Conservation (phyloP, 30 jellyfish, hydroid and myxozoan species). For the Chironex yamaguchii region DNA sequence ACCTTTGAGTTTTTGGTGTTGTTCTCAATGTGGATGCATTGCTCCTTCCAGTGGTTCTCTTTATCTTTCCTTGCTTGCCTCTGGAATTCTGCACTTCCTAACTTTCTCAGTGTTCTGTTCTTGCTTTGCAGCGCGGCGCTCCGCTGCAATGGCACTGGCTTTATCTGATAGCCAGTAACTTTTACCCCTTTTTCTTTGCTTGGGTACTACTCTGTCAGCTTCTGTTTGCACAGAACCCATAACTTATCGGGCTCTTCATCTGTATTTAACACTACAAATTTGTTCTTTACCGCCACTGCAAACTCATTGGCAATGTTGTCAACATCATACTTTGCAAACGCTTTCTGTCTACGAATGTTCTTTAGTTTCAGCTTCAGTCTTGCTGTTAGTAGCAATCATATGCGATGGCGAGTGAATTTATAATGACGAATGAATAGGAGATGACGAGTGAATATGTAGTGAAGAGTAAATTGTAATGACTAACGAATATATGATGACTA, state of each 20-base stretch:
- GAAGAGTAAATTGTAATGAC: too few species aligned
- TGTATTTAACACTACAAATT: conserved; percentile 15
- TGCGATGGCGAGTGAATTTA: too few species aligned
- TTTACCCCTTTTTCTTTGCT: conserved; percentile 4
- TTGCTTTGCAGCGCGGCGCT: conserved; percentile 17
- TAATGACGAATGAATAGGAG: too few species aligned
- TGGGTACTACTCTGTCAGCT: conserved; percentile 19
- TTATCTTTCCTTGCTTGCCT: conserved; percentile 8
- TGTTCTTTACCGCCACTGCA: conserved; percentile 24
- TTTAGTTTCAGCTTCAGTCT: conserved; percentile 5
- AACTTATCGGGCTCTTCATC: conserved; percentile 21
- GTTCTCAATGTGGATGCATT: conserved; percentile 3
- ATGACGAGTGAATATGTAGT: too few species aligned
- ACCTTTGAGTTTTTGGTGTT: background rate
- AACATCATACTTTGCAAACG: conserved; percentile 20
- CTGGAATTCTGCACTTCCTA: background rate
- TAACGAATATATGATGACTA: too few species aligned
- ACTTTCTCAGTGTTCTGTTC: background rate
- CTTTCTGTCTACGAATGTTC: conserved; percentile 5
- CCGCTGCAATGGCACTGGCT: conserved; percentile 12
- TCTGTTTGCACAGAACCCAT: conserved; percentile 28
- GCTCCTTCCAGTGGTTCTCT: background rate
- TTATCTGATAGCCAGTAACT: conserved; percentile 22
- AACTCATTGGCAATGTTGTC: background rate
- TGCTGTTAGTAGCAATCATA: background rate